Percentiles rank a stretch among this genome's conserved stretches.
These are phyloP conservation scores for Coryphaenoides rupestris DNA, from an alignment of 2,113 vertebrate species.

Conservation along the genomic window DNA sequence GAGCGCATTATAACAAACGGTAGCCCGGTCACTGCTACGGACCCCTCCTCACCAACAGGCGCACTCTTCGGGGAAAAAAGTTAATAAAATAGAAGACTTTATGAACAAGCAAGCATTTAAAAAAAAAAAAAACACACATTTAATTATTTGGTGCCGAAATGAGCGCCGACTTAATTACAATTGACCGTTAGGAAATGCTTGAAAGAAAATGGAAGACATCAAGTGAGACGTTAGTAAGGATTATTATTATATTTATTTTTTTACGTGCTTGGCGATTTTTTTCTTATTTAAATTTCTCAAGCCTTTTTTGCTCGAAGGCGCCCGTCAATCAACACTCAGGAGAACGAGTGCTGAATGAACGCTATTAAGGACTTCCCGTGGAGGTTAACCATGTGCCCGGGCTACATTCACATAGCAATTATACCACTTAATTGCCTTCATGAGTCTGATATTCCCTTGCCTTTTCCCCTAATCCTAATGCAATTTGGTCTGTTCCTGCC, in stretches of 20 bases:
- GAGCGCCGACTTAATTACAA: background rate
- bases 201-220: background rate
- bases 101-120: background rate
- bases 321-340: conserved; percentile 6
- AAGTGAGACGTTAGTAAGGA: background rate
- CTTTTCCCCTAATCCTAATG: conserved; percentile 19
- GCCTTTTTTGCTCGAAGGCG: background rate
- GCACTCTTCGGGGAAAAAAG: too few species aligned
- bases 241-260: too few species aligned
- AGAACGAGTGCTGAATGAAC: background rate
- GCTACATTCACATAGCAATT: conserved; percentile 9
- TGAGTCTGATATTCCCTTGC: conserved; percentile 20
- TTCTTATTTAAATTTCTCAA: too few species aligned
- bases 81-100: too few species aligned
- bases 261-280: too few species aligned
- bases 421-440: conserved; percentile 20
- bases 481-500: conserved; percentile 13
- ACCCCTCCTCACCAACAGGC: too few species aligned
- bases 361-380: conserved; percentile 12
- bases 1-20: background rate
- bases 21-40: background rate
- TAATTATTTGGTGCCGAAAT: background rate
- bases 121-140: too few species aligned
- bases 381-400: conserved; percentile 3
- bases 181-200: background rate